phyloP scores from a whole-genome alignment of 2,797 vertebrate genomes.

The Urocyon cinereoargenteus region DNA sequence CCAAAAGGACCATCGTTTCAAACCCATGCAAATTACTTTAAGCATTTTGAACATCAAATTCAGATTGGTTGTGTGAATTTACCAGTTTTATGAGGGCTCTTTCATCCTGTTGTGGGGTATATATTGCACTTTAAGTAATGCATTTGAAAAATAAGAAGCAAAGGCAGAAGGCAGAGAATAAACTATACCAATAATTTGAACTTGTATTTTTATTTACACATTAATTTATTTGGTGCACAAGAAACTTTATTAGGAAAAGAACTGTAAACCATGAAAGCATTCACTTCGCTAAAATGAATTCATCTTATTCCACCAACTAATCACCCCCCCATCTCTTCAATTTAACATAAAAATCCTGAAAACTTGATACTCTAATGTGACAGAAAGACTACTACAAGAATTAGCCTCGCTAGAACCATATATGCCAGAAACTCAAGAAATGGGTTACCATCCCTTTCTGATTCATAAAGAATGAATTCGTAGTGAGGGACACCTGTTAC shows the following conservation, averaged over 20 bases:
- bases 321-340: neutral
- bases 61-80: neutral
- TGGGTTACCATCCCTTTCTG: too few relatives aligned
- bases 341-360: neutral
- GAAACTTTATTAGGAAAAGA: neutral
- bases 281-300: neutral
- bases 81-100: neutral
- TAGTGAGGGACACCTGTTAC: accelerated
- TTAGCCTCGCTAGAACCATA: neutral
- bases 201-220: neutral
- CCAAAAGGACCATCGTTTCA: neutral
- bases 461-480: neutral
- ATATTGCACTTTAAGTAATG: accelerated
- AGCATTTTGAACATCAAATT: neutral
- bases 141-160: neutral
- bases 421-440: neutral
- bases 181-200: neutral
- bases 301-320: neutral
- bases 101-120: neutral
- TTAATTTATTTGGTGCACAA: neutral
- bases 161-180: neutral
- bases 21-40: neutral
- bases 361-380: neutral
- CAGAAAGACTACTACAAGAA: neutral
- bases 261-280: neutral